Percentiles rank a stretch among this genome's conserved stretches.
These are phyloP conservation scores for Cherax destructor DNA, from an alignment of 1,140 invertebrate genomes.

Conservation along the genomic window DNA sequence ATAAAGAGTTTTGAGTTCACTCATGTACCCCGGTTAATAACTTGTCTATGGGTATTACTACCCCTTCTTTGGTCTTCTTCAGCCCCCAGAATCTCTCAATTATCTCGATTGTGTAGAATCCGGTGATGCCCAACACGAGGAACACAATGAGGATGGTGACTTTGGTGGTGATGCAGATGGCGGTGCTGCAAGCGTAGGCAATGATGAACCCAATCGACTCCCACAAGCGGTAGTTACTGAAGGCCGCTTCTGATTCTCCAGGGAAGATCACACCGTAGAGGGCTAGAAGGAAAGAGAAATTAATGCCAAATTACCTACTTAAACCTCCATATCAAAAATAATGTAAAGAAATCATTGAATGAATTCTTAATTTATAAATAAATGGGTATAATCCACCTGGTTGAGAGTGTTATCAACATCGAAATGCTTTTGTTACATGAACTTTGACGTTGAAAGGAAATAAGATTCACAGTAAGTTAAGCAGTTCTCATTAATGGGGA, in stretches of 20 bases:
- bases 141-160: constrained; percentile 73
- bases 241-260: constrained; percentile 85
- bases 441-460: neutral
- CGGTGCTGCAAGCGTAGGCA: constrained; percentile 86
- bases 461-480: neutral
- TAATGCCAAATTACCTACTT: no score
- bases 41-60: constrained; percentile 26
- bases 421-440: neutral
- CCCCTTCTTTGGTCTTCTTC: neutral
- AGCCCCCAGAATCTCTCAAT: constrained; percentile 23
- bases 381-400: neutral
- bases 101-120: constrained; percentile 73
- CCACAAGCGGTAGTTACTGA: constrained; percentile 97
- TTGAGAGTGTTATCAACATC: neutral
- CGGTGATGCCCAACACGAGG: constrained; percentile 71
- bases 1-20: neutral
- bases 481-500: no score
- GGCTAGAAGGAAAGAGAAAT: constrained; percentile 74
- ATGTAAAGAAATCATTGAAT: no score
- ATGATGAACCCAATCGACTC: constrained; percentile 95
- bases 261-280: constrained; percentile 69
- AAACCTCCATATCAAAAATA: no score
- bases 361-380: neutral
- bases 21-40: neutral
- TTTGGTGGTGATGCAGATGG: constrained; percentile 73